These are phyloP conservation scores for Prochilodus magdalenae DNA, from an alignment of 2,113 vertebrate species.

Conservation along the genomic window DNA sequence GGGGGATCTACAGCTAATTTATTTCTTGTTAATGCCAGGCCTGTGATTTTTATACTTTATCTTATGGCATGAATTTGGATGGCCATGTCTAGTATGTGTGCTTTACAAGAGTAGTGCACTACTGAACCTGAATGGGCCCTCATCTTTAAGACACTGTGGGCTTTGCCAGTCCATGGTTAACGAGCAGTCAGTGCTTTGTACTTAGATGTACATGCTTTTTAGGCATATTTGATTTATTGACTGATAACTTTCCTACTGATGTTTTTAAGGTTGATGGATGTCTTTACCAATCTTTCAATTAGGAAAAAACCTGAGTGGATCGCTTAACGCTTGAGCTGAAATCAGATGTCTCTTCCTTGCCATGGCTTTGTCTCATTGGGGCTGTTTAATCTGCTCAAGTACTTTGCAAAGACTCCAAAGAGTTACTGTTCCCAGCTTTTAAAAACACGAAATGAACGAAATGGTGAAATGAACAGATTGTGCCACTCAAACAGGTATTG, in stretches of 20 bases:
- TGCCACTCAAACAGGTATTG: not conserved
- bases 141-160: not conserved
- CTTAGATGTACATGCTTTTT: slow-evolving; percentile 39
- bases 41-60: slow-evolving; percentile 13
- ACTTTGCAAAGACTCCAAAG: not conserved
- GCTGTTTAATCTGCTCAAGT: not conserved
- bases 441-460: too few species aligned
- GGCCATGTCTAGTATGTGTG: slow-evolving; percentile 24
- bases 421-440: not conserved
- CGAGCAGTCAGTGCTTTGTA: slow-evolving; percentile 15
- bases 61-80: slow-evolving; percentile 26
- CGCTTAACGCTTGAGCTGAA: slow-evolving; percentile 1
- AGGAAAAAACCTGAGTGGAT: not conserved
- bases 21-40: slow-evolving; percentile 8
- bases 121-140: slow-evolving; percentile 18
- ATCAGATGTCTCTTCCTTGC: not conserved
- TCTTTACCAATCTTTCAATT: slow-evolving; percentile 19
- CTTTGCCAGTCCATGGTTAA: slow-evolving; percentile 10
- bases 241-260: slow-evolving; percentile 14
- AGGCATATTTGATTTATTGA: slow-evolving; percentile 22
- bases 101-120: slow-evolving; percentile 28
- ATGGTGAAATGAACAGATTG: not conserved
- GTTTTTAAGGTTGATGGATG: slow-evolving; percentile 17
- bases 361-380: slow-evolving; percentile 6
- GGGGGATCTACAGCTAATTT: slow-evolving; percentile 18